Base-by-base conservation (phyloP, 2,113 vertebrate species). In the Dendrocopos noguchii region DNA sequence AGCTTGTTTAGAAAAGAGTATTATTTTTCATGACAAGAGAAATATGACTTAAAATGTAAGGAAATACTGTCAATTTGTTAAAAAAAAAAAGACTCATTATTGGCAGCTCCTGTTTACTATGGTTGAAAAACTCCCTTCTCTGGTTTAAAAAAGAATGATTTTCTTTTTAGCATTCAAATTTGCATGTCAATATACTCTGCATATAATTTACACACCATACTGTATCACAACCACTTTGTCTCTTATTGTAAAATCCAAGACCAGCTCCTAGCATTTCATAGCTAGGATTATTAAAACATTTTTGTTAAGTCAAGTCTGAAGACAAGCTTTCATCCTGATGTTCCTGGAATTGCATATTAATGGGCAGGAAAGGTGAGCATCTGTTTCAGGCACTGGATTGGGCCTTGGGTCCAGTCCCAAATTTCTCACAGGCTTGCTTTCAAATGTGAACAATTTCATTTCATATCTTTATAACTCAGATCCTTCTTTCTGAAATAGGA, bases 281-380 rank as follows among this genome's bases (percentile, higher is more conserved):
- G 79, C 89, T 64, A 53, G 89, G 92, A 94, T 94, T 94, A 96
- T 93, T 93, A 92, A 90, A 96, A 93, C 66, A 93, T 88, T 95
- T 95, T 95, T 91, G 65, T 91, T 95, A 95, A 95, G 90, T 90
- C 80, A 89, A 92, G 59, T 91, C 73, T 93, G 90, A 93, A 91
- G 92, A 94, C 77, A 91, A 94, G 85, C 83, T 78, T 90, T 88
- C 53, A 75, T 67, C 61, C 85, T 75, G 79, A 67, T 90, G 57
- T 33, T 94, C 52, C 64, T 91, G 92, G 57, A 94, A 85, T 19
- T 80, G 79, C 72, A 74, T 90, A 63, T 46, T 80, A 63, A 70
- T 67, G 21, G 52, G 3, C 46, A 77, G 65, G 31, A 80, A 85
- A 90, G 61, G 29, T 71, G 47, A 85, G 22, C 0, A 0, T 39